Evolutionary conservation across 2,888 invertebrate species (phyloP).

Genomic region (Rotaria magnacalcarata): DNA sequence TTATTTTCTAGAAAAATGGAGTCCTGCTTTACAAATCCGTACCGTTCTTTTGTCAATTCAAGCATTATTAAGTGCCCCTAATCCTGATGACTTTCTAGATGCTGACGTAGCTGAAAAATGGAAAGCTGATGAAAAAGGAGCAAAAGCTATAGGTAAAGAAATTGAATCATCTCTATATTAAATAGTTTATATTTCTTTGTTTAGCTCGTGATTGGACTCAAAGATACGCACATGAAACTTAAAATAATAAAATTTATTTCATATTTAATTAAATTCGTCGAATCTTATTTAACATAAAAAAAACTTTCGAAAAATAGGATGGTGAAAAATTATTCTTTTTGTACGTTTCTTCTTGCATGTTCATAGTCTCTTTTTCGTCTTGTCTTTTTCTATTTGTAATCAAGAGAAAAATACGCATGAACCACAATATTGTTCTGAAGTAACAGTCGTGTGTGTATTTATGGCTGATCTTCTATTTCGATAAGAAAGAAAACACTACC

Average conservation of each 20-base stretch:
- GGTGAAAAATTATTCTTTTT: not conserved
- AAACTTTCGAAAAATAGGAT: not conserved
- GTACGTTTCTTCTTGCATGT: not conserved
- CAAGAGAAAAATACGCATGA: not conserved
- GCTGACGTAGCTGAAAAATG: constrained; percentile 98
- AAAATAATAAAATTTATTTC: not conserved
- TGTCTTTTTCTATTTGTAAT: not conserved
- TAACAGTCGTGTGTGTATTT: not conserved
- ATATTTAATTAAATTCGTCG: not conserved
- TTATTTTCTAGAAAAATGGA: constrained; percentile 70
- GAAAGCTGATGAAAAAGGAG: constrained; percentile 97
- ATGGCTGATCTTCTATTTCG: not conserved
- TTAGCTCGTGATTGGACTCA: constrained; percentile 44
- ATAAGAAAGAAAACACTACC: not conserved
- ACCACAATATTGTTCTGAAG: not conserved
- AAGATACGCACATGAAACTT: constrained; percentile 40
- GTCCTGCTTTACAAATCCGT: constrained; percentile 96
- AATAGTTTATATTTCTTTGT: not conserved
- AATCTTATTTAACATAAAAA: not conserved
- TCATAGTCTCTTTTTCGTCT: not conserved
- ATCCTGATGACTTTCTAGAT: constrained; percentile 96
- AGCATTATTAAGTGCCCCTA: constrained; percentile 93
- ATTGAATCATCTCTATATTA: not conserved
- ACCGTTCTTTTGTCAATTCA: constrained; percentile 97
- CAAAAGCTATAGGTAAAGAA: constrained; percentile 67